phyloP scores from a whole-genome alignment of 2,888 invertebrate species.

The Encarsia formosa region DNA sequence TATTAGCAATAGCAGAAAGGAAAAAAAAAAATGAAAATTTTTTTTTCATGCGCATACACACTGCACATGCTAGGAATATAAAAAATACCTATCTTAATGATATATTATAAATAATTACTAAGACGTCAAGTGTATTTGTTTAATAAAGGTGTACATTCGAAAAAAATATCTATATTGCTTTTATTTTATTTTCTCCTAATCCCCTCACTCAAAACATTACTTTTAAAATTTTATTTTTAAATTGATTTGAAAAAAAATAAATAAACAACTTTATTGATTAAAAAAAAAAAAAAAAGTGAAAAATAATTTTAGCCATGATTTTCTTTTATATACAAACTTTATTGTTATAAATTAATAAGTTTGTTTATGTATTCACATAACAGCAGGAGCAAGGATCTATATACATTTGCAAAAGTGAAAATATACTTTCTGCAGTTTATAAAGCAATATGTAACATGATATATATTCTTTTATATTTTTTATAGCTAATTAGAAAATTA shows the following conservation, averaged over 20 bases:
- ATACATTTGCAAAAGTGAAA: slow-evolving; percentile 23
- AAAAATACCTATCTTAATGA: slow-evolving; percentile 45
- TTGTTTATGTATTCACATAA: slow-evolving; percentile 24
- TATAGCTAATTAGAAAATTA: slow-evolving; percentile 23
- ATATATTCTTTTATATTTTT: too few species aligned
- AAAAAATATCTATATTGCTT: slow-evolving; percentile 28
- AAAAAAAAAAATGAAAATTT: too few species aligned
- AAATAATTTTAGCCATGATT: not conserved
- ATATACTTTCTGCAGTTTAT: slow-evolving; percentile 20
- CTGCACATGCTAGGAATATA: slow-evolving; percentile 50
- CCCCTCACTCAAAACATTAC: not conserved
- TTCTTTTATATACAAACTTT: slow-evolving; percentile 24
- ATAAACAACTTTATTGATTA: not conserved
- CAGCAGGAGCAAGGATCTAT: slow-evolving; percentile 18
- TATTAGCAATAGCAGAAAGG: slow-evolving; percentile 43
- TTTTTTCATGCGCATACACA: slow-evolving; percentile 48
- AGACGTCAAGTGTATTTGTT: slow-evolving; percentile 53
- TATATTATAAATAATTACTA: slow-evolving; percentile 50
- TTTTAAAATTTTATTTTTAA: too few species aligned
- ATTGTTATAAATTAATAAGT: slow-evolving; percentile 26
- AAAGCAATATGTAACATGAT: slow-evolving; percentile 17
- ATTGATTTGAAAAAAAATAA: too few species aligned
- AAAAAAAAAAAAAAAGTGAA: not conserved
- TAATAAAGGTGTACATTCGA: slow-evolving; percentile 53
- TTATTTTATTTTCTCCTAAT: not conserved